Conservation (phyloP, 2,113 vertebrate species). For the Eulacestoma nigropectus region DNA sequence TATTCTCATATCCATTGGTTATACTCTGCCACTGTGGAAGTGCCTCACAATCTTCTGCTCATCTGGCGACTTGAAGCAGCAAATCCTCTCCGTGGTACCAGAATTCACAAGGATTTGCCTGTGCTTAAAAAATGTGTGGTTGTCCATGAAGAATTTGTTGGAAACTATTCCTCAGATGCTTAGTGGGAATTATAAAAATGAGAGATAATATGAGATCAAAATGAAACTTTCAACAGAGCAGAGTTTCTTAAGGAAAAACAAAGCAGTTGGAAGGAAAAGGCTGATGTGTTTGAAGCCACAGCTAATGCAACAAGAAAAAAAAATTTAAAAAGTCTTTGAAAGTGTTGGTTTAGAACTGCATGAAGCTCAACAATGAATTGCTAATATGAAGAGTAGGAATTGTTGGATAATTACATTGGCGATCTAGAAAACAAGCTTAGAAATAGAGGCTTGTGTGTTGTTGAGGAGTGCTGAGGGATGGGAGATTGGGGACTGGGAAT, state of each 20-base stretch:
- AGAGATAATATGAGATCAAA: slow-evolving; percentile 37
- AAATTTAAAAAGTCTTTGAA: not conserved
- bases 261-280: not conserved
- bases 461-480: not conserved
- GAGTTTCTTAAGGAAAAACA: not conserved
- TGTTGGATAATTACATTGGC: slow-evolving; percentile 13
- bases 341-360: not conserved
- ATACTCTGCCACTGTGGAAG: not conserved
- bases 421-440: slow-evolving; percentile 44
- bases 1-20: not conserved
- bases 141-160: not conserved
- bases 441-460: not conserved
- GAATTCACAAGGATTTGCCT: not conserved
- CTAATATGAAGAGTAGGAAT: not conserved
- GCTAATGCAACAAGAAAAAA: not conserved
- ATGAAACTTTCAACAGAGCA: not conserved
- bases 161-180: not conserved
- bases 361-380: slow-evolving; percentile 11
- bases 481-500: not conserved
- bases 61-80: fast-evolving
- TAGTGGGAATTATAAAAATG: not conserved
- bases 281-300: slow-evolving; percentile 39
- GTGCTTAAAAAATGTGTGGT: not conserved
- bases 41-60: not conserved
- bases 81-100: not conserved